These are phyloP conservation scores for Sebastes steindachneri DNA, from an alignment of 2,797 vertebrate genomes.

Conservation along the genomic window DNA sequence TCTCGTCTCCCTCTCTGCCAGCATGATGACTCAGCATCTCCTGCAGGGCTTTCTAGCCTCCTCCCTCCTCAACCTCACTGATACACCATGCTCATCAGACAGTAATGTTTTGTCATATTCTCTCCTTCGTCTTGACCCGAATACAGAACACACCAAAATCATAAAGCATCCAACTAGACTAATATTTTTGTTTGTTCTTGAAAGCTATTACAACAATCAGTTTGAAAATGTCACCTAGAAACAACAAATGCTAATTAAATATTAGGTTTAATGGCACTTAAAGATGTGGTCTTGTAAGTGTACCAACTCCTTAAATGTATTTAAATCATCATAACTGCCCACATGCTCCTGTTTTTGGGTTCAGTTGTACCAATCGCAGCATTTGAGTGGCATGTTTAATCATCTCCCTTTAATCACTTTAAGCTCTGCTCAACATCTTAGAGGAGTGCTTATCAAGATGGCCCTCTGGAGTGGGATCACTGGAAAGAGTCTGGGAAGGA, in stretches of 20 bases:
- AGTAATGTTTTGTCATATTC: constrained; percentile 73
- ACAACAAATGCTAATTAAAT: neutral
- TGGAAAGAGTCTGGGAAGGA: constrained; percentile 50
- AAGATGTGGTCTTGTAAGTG: neutral
- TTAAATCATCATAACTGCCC: neutral
- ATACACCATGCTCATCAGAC: constrained; percentile 70
- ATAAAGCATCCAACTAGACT: constrained; percentile 22
- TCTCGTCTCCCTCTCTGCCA: constrained; percentile 73
- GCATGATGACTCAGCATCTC: constrained; percentile 78
- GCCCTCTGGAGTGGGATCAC: constrained; percentile 48
- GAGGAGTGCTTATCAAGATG: constrained; percentile 49
- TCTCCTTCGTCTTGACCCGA: constrained; percentile 65
- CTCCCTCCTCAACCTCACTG: constrained; percentile 59
- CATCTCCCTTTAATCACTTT: constrained; percentile 58
- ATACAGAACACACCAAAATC: constrained; percentile 61
- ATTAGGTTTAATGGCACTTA: neutral
- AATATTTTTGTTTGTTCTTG: constrained; percentile 12
- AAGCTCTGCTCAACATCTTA: constrained; percentile 46
- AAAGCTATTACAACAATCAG: constrained; percentile 10
- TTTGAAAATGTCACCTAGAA: constrained; percentile 17
- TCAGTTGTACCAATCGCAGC: constrained; percentile 30
- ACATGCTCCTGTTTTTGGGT: neutral
- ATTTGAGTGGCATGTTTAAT: constrained; percentile 59
- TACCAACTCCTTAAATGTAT: neutral
- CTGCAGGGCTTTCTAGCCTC: constrained; percentile 69